Evolutionary conservation across 2,888 invertebrate genomes (phyloP), one percentile per base, ranked within the genome.

Genomic region (Nomada ferruginata): DNA sequence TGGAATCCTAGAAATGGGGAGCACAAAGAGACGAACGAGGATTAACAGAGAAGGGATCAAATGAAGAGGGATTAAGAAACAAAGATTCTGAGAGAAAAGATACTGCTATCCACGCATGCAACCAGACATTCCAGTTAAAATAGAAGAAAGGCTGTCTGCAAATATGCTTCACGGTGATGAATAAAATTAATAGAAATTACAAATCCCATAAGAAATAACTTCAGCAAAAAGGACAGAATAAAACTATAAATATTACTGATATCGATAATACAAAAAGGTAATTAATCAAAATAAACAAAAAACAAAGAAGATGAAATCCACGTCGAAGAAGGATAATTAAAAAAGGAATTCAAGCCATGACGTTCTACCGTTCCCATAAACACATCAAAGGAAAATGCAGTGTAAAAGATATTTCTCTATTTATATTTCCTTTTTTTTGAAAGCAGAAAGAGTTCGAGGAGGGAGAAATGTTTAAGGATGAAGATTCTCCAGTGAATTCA

Each of bases 1-100:
- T 44, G n/a, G 72, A 63, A 79, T 76, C 59, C 44, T 76, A 74
- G 44, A 26, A 55, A 76, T 68, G 66, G 81, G 76, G 69, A 59
- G 69, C 50, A 72, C 50, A 60, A 76, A 70, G 77, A 44, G 69
- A 70, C 59, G 57, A 57, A 44, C 64, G n/a, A 20, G 80, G 65
- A 80, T 66, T 66, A 78, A 71, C 72, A 29, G 66, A 55, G 52
- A 63, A 53, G 61, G 26, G 57, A 78, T 50, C 20, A 50, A 74
- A 78, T 73, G 68, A 77, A 52, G 59, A 55, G 63, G 65, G 59
- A 66, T 78, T 73, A 59, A 73, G 73, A 73, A 64, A 29, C 55
- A 29, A 50, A 70, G 66, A 79, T 42, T 69, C 68, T 1, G 74
- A 29, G 53, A 59, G 29, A 50, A 65, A 69, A 36, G 64, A 44